phyloP scores from a whole-genome alignment of 2,797 vertebrate genomes.

The Acanthurus leucopareius region DNA sequence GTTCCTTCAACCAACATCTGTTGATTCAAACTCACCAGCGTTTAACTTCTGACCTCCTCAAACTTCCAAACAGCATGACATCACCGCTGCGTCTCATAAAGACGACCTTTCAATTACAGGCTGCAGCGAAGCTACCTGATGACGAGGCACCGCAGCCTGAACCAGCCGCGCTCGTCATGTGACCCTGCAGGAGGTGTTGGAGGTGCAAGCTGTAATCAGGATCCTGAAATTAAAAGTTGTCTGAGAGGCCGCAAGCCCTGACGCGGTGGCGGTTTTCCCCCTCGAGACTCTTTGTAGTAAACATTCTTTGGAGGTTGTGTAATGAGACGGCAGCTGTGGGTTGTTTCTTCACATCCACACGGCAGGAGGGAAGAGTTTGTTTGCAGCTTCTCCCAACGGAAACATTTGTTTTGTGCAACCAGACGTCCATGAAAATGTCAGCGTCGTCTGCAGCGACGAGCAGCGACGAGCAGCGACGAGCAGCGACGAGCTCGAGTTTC shows the following conservation, averaged over 20 bases:
- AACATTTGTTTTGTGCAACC: constrained; percentile 55
- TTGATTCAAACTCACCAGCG: not conserved
- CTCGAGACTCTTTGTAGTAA: constrained; percentile 49
- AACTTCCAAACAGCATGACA: constrained; percentile 17
- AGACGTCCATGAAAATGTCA: constrained; percentile 34
- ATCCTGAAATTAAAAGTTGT: constrained; percentile 46
- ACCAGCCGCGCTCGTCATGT: constrained; percentile 26
- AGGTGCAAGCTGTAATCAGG: constrained; percentile 49
- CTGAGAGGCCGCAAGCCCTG: constrained; percentile 40
- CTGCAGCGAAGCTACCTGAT: constrained; percentile 10
- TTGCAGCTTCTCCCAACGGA: constrained; percentile 40
- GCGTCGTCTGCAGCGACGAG: not conserved
- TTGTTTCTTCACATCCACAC: constrained; percentile 35
- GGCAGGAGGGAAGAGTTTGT: not conserved
- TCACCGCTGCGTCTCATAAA: not conserved
- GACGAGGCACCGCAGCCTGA: not conserved
- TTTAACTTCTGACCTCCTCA: not conserved
- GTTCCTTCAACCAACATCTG: not conserved
- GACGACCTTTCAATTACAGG: constrained; percentile 36
- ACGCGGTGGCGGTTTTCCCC: constrained; percentile 34
- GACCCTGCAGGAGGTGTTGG: constrained; percentile 50
- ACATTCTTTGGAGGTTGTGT: constrained; percentile 71
- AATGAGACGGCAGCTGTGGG: constrained; percentile 74
- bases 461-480: not conserved
- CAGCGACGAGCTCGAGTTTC: not conserved